Conservation (phyloP, 2,797 vertebrate species). For the Pipistrellus nathusii region DNA sequence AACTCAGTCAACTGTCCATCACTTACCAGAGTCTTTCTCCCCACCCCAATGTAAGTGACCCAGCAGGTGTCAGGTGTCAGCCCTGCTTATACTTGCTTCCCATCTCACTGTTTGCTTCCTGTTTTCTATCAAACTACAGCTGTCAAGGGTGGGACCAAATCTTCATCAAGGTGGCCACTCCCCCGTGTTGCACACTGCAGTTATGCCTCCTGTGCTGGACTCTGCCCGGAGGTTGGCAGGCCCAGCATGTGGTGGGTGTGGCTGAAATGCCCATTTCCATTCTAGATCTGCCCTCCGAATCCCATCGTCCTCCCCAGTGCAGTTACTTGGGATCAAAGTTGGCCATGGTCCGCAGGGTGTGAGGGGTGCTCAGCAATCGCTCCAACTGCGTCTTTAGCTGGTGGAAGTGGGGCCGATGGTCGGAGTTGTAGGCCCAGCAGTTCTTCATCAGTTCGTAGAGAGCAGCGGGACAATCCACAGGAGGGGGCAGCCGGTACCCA, state of each 20-base stretch:
- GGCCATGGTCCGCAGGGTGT: constrained; percentile 87
- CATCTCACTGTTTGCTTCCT: background rate
- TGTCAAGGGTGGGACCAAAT: background rate
- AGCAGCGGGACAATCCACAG: constrained; percentile 94
- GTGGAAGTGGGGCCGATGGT: constrained; percentile 93
- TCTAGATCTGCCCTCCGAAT: background rate
- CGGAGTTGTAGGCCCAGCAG: constrained; percentile 94
- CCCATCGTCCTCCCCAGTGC: background rate
- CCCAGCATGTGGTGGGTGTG: background rate
- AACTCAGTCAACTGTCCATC: background rate
- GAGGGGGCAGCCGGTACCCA: constrained; percentile 96
- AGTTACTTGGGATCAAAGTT: constrained; percentile 89
- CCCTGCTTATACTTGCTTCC: background rate
- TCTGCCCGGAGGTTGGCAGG: background rate
- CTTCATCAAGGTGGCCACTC: background rate
- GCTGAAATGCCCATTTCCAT: background rate
- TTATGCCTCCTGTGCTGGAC: background rate
- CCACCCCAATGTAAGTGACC: background rate
- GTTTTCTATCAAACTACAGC: background rate
- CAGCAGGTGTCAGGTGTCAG: background rate
- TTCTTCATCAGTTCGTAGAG: constrained; percentile 97
- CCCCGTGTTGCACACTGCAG: rapidly evolving
- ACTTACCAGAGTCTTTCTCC: background rate
- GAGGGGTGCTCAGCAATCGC: constrained; percentile 87
- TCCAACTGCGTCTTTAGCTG: constrained; percentile 90